phyloP scores from a whole-genome alignment of 1,140 invertebrate genomes.

The Megathymus violae region DNA sequence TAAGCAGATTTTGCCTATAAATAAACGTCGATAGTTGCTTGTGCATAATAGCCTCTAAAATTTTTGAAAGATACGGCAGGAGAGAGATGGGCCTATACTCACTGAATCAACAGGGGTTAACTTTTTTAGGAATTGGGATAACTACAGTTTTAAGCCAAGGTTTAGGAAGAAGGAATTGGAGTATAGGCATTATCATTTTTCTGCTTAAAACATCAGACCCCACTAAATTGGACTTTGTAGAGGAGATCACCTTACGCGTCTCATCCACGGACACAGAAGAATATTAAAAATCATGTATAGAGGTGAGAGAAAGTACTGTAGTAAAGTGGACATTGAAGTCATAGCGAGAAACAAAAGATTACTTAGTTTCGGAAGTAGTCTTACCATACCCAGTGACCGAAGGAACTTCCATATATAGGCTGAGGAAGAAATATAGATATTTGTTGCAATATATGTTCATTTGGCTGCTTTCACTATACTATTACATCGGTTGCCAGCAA shows the following conservation, averaged over 20 bases:
- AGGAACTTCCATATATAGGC: constrained; percentile 1
- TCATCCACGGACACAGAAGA: background rate
- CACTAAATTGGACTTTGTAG: background rate
- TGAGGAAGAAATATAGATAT: background rate
- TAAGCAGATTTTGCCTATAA: background rate
- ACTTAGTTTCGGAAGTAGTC: background rate
- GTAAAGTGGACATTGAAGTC: background rate
- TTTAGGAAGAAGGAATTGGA: background rate
- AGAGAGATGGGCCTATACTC: background rate
- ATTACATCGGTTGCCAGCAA: background rate
- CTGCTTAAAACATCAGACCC: background rate
- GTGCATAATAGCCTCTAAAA: background rate
- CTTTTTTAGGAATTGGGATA: background rate
- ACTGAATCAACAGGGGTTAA: background rate
- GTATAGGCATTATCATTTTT: background rate
- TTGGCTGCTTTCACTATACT: background rate
- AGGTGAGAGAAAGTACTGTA: background rate
- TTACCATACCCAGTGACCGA: background rate
- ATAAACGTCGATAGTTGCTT: background rate
- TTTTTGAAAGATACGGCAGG: background rate
- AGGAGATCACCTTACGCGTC: background rate
- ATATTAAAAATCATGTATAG: background rate
- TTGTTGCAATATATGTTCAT: background rate
- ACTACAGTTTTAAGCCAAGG: background rate
- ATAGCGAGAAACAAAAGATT: background rate